Conservation (phyloP, 2,888 invertebrate species). For the Falcaria lacertinaria region DNA sequence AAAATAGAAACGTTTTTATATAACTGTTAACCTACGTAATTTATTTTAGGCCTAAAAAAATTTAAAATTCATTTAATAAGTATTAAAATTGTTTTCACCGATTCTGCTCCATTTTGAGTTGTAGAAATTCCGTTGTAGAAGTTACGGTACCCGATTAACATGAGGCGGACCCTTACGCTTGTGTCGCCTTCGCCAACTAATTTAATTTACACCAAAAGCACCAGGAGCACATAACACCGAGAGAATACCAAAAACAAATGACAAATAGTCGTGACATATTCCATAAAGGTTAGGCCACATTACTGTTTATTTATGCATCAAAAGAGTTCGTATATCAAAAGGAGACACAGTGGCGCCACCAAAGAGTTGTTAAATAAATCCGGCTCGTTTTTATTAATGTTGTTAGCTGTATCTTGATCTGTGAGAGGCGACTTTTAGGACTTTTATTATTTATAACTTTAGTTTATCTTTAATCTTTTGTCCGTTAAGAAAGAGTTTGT, state of each 20-base stretch:
- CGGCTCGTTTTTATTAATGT: slow-evolving; percentile 72
- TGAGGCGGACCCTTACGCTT: no score
- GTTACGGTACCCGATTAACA: no score
- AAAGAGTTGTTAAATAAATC: slow-evolving; percentile 55
- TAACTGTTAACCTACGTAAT: no score
- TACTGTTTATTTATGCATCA: slow-evolving; percentile 7
- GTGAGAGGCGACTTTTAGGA: slow-evolving; percentile 57
- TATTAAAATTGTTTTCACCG: no score
- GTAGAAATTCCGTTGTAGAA: no score
- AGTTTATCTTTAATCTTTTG: slow-evolving; percentile 49
- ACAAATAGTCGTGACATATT: slow-evolving; percentile 6
- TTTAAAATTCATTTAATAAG: no score
- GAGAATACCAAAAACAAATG: not conserved
- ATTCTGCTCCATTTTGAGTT: no score
- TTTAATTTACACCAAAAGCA: slow-evolving; percentile 14
- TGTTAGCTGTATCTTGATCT: slow-evolving; percentile 69
- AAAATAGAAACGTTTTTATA: not conserved
- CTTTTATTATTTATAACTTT: slow-evolving; percentile 72
- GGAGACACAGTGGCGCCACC: slow-evolving; percentile 70
- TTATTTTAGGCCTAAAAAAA: no score
- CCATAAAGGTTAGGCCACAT: slow-evolving; percentile 7
- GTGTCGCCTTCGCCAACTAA: no score
- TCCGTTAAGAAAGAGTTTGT: slow-evolving; percentile 42
- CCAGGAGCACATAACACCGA: slow-evolving; percentile 26
- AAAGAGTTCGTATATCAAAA: slow-evolving; percentile 45